Evolutionary conservation across 1,140 invertebrate genomes (phyloP).

Genomic region (Aplysia californica): DNA sequence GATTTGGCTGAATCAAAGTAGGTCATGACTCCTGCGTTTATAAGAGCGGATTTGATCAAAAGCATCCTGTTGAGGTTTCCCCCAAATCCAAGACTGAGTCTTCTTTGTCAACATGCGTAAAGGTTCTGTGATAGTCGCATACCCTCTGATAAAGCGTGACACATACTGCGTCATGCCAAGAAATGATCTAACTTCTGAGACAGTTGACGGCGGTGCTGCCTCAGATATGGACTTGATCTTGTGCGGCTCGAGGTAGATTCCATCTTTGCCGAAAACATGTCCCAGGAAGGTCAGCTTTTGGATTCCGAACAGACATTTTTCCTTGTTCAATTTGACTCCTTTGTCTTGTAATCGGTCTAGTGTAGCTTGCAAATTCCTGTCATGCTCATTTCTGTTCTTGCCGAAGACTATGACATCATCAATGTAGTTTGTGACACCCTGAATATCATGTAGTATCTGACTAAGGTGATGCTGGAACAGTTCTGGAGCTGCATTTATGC

Average conservation of each 20-base stretch:
- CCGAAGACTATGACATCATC: conserved; percentile 47
- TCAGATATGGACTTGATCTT: conserved; percentile 63
- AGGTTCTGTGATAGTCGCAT: conserved; percentile 34
- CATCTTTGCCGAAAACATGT: conserved; percentile 29
- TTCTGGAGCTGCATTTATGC: conserved; percentile 35
- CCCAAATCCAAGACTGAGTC: conserved; percentile 35
- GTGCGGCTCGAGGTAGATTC: conserved; percentile 33
- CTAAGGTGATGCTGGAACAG: conserved; percentile 35
- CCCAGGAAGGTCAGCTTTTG: conserved; percentile 35
- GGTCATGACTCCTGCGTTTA: conserved; percentile 29
- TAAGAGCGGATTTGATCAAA: conserved; percentile 38
- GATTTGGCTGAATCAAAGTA: conserved; percentile 37
- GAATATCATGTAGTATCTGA: conserved; percentile 24
- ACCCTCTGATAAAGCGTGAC: conserved; percentile 37
- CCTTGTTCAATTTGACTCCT: conserved; percentile 34
- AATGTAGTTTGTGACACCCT: conserved; percentile 31
- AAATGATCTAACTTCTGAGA: conserved; percentile 38
- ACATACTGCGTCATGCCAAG: conserved; percentile 39
- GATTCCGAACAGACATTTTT: conserved; percentile 37
- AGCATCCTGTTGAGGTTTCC: conserved; percentile 21
- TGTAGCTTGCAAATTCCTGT: conserved; percentile 1
- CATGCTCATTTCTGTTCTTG: conserved; percentile 23
- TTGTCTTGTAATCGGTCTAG: conserved; percentile 22
- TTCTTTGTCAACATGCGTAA: conserved; percentile 37
- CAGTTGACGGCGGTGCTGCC: conserved; percentile 19